These are phyloP conservation scores for Lepidurus couesii DNA, from an alignment of 1,140 invertebrate genomes.

Conservation along the genomic window DNA sequence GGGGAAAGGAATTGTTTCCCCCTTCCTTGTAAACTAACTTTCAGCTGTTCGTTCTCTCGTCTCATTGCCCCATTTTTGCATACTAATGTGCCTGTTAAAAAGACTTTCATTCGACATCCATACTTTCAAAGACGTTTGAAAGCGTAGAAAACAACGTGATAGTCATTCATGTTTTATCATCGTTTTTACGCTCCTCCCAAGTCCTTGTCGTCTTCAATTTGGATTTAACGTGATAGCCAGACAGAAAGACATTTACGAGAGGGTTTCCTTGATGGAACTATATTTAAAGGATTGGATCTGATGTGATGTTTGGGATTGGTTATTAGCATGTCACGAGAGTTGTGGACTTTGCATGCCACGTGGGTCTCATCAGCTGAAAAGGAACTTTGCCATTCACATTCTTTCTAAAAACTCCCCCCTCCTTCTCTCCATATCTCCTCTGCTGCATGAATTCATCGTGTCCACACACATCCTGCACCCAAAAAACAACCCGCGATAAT, in stretches of 20 bases:
- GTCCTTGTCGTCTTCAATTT: neutral
- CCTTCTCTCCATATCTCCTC: neutral
- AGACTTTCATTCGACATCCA: conserved; percentile 22
- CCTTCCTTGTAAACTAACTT: conserved; percentile 10
- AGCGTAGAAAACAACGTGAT: conserved; percentile 15
- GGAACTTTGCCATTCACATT: conserved; percentile 7
- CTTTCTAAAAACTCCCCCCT: neutral
- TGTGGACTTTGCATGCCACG: neutral
- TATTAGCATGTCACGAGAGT: neutral
- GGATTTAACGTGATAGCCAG: neutral
- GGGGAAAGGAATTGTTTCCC: neutral
- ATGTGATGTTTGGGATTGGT: conserved; percentile 2
- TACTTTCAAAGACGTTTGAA: conserved; percentile 4
- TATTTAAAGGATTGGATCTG: neutral
- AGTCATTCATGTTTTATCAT: conserved; percentile 19
- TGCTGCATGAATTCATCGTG: conserved; percentile 11
- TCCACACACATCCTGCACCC: conserved; percentile 20
- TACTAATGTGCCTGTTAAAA: conserved; percentile 22
- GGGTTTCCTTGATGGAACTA: neutral
- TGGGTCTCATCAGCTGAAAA: neutral
- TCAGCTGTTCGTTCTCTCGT: neutral
- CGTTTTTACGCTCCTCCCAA: conserved; percentile 4
- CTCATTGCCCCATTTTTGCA: conserved; percentile 18
- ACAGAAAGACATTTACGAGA: neutral
- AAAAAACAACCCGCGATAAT: neutral